Evolutionary conservation across 2,888 invertebrate genomes (phyloP), one percentile per base, ranked within the genome.

Genomic region (Neuroscelio doddi): DNA sequence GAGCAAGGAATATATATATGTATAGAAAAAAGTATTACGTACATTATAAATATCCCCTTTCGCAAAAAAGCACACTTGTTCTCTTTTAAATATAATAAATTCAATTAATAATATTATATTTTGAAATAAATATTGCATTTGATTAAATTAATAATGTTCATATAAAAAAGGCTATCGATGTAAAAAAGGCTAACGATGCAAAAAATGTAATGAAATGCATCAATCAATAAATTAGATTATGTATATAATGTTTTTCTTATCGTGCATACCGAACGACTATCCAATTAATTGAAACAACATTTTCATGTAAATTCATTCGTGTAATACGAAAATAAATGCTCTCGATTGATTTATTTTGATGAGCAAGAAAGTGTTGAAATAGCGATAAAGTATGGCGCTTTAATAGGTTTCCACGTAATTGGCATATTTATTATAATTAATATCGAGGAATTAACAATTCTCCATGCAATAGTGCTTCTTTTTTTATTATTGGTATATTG

Each of bases 401-500:
- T 52, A 52, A 52, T 42, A 52, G 51, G 30, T 55, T 50, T 53
- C 34, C 44, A 34, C 30, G 24, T 51, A 46, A 55, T 38, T 46
- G 55, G 45, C 45, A 12, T 27, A 41, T 56, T 56, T 55, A 46
- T 62, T 51, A 53, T 62, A 44, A 56, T 62, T 62, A 56, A 62
- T 55, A 32, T 42, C 24, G 17, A 9, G 27, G n/a, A n/a, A n/a
- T 55, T 44, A 45, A 62, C 55, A 62, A 55, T 62, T 39, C 42
- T 49, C 30, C 38, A 30, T 44, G 53, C 46, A 42, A 53, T 41
- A 49, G 29, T 32, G 44, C 36, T 38, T 47, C 53, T n/a, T n/a
- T 49, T 26, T 50, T 53, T 55, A 49, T 49, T 50, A 38, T 32
- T 32, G 26, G 49, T 24, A 21, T 46, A 15, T 46, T 21, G 32